A percentile compares a stretch with the other conserved stretches of the same genome.
phyloP scores from a whole-genome alignment of 2,888 invertebrate species.

The Chalcosyrphus nemorum region DNA sequence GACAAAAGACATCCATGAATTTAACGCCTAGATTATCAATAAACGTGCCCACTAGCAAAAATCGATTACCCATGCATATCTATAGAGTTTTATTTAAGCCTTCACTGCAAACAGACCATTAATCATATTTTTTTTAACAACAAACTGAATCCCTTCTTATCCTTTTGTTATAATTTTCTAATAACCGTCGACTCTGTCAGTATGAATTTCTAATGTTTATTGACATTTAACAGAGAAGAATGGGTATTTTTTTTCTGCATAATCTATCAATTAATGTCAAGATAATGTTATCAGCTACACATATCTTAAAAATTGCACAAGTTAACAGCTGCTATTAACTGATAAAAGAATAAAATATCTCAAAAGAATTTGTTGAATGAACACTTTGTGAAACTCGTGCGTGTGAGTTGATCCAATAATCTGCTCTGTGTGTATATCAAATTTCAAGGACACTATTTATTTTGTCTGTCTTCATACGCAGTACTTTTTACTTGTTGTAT shows the following conservation, averaged over 20 bases:
- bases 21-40: not conserved
- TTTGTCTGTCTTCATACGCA: not conserved
- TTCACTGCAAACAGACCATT: slow-evolving; percentile 9
- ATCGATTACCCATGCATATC: not conserved
- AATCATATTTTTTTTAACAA: slow-evolving; percentile 17
- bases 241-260: not conserved
- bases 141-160: not conserved
- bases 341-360: not conserved
- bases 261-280: not conserved
- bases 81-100: not conserved
- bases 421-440: not conserved
- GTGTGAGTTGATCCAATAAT: not conserved
- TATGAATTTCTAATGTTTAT: not conserved
- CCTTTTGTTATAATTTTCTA: not conserved
- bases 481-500: not conserved
- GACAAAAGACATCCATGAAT: not conserved
- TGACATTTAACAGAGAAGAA: not conserved
- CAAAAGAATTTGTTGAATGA: not conserved
- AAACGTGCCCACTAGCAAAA: not conserved
- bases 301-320: not conserved
- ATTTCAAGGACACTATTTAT: not conserved
- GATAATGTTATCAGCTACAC: not conserved
- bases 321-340: not conserved
- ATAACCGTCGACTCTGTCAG: not conserved
- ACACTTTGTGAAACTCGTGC: not conserved